Conservation (phyloP, 2,113 vertebrate species). For the Hippocampus comes region DNA sequence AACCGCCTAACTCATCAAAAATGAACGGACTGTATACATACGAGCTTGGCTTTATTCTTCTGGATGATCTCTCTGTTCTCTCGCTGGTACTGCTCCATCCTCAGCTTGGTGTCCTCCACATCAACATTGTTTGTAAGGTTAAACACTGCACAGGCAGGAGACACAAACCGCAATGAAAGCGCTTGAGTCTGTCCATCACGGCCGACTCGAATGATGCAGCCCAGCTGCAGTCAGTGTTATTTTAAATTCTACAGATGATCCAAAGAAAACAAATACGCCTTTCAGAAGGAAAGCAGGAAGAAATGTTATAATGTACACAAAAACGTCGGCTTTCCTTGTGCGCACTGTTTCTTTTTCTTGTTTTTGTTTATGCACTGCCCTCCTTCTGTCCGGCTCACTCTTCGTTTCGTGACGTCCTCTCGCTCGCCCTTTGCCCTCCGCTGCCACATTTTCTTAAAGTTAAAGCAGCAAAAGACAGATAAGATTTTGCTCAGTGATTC, state of each 20-base stretch:
- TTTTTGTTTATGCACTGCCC: conserved; percentile 13
- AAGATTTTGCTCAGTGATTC: no score
- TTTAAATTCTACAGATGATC: conserved; percentile 4
- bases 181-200: background rate
- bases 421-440: no score
- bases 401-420: no score
- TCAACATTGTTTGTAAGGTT: conserved; percentile 96
- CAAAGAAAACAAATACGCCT: background rate
- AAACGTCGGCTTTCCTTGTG: conserved; percentile 1
- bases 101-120: conserved; percentile 89
- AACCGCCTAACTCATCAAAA: background rate
- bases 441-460: no score
- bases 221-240: background rate
- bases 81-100: conserved; percentile 93
- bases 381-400: no score
- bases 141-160: conserved; percentile 74
- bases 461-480: no score
- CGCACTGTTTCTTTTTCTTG: conserved; percentile 1
- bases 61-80: conserved; percentile 95
- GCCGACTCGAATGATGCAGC: background rate
- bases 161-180: background rate
- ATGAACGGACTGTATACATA: conserved; percentile 45
- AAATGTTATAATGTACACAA: conserved; percentile 1
- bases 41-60: conserved; percentile 92
- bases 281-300: conserved; percentile 6